These are phyloP conservation scores for Coendou prehensilis DNA, from an alignment of 2,797 vertebrate species.

Conservation along the genomic window DNA sequence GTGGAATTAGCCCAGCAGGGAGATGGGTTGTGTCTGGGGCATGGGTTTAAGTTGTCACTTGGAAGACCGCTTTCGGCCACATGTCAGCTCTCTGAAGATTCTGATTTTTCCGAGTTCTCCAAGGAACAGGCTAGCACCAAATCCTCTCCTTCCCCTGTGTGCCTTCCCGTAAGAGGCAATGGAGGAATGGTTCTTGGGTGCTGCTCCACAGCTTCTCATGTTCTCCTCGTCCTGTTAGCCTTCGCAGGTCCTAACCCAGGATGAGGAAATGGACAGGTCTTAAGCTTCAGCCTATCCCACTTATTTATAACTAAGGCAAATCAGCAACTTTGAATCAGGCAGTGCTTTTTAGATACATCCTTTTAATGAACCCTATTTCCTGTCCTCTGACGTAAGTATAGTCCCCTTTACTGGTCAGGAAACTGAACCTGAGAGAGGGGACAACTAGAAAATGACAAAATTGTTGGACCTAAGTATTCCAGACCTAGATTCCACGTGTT, in stretches of 20 bases:
- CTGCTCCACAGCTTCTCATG: accelerated
- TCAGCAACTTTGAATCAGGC: background rate
- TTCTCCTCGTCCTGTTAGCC: background rate
- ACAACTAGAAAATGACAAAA: background rate
- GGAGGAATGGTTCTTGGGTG: background rate
- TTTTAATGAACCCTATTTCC: background rate
- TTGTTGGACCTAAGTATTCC: background rate
- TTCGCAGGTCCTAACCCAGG: background rate
- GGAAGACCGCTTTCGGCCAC: background rate
- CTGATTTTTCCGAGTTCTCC: background rate
- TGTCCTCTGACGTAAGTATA: background rate
- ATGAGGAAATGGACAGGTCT: background rate
- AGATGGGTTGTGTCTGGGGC: background rate
- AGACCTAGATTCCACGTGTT: background rate
- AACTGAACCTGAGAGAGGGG: background rate
- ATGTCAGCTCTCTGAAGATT: background rate
- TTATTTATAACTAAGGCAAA: background rate
- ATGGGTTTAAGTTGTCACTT: background rate
- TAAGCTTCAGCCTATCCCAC: too few relatives aligned
- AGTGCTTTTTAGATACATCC: background rate
- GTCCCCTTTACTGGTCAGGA: background rate
- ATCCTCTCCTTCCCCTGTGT: background rate
- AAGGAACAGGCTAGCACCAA: background rate
- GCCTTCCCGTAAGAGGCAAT: background rate
- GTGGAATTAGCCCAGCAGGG: background rate